These are phyloP conservation scores for Halichoerus grypus DNA, from an alignment of 2,113 vertebrate species.

Conservation along the genomic window DNA sequence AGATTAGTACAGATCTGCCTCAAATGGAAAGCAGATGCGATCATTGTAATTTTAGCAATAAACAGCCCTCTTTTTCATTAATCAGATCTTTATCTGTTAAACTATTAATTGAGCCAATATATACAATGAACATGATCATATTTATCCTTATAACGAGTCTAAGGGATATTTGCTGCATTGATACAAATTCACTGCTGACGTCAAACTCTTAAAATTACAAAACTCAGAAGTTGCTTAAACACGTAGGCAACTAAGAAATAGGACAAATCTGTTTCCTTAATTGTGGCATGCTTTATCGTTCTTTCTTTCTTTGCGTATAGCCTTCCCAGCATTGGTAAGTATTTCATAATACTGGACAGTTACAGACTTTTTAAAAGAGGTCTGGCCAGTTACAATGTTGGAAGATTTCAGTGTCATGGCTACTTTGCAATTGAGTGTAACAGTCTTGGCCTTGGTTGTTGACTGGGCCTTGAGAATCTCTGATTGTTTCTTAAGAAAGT, in stretches of 20 bases:
- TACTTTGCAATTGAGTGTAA: neutral
- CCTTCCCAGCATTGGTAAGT: neutral
- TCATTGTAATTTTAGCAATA: neutral
- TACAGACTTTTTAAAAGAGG: neutral
- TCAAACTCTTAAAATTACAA: neutral
- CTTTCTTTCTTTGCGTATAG: neutral
- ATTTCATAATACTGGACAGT: neutral
- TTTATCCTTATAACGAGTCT: neutral
- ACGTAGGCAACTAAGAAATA: neutral
- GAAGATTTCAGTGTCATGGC: neutral
- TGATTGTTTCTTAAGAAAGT: slow-evolving; percentile 3
- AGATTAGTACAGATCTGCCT: neutral
- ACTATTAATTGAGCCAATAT: neutral
- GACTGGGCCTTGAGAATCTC: neutral
- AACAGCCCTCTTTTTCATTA: neutral
- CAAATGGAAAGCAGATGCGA: neutral
- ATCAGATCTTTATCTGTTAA: neutral
- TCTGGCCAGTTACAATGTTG: neutral
- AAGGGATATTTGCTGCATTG: neutral
- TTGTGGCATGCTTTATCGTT: neutral
- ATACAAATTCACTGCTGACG: neutral
- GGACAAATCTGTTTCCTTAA: neutral
- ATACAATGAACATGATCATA: neutral
- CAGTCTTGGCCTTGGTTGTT: neutral
- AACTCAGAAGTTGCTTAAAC: neutral